Conservation (phyloP, 1,140 invertebrate genomes). For the Augochlora pura region DNA sequence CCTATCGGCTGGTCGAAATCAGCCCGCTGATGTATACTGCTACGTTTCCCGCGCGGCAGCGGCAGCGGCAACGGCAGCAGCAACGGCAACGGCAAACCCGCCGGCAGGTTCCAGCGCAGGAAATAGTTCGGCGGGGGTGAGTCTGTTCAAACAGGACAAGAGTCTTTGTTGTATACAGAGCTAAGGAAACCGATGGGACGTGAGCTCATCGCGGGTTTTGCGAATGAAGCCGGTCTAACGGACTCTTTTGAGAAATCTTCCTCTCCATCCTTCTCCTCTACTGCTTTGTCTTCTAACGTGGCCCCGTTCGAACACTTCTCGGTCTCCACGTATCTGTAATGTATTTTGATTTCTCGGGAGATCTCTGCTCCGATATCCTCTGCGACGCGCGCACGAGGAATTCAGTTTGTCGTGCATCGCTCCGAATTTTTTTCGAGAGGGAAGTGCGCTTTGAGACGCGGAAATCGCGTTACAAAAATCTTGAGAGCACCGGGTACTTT, state of each 20-base stretch:
- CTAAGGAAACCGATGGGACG: slow-evolving; percentile 32
- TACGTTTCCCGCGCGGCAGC: background rate
- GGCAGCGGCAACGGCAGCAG: too few relatives aligned
- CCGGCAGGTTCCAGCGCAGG: background rate
- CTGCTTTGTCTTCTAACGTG: slow-evolving; percentile 16
- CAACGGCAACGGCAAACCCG: too few relatives aligned
- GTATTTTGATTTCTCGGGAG: slow-evolving; percentile 20
- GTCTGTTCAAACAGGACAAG: slow-evolving; percentile 18
- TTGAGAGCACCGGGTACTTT: too few relatives aligned
- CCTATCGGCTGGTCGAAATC: slow-evolving; percentile 50
- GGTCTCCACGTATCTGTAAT: slow-evolving; percentile 1
- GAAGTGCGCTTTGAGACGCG: too few relatives aligned
- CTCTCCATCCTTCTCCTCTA: background rate
- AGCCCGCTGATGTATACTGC: background rate
- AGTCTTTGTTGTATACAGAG: slow-evolving; percentile 19
- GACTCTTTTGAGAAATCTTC: slow-evolving; percentile 35
- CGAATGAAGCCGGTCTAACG: slow-evolving; percentile 30
- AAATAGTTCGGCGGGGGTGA: background rate
- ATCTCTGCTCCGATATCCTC: background rate
- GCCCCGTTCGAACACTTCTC: background rate
- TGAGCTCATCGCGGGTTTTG: slow-evolving; percentile 43
- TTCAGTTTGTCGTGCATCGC: too few relatives aligned
- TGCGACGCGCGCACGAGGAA: background rate
- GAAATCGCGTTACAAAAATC: too few relatives aligned
- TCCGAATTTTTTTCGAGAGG: too few relatives aligned